Conservation (phyloP, 2,888 invertebrate genomes). For the Protophormia terraenovae region DNA sequence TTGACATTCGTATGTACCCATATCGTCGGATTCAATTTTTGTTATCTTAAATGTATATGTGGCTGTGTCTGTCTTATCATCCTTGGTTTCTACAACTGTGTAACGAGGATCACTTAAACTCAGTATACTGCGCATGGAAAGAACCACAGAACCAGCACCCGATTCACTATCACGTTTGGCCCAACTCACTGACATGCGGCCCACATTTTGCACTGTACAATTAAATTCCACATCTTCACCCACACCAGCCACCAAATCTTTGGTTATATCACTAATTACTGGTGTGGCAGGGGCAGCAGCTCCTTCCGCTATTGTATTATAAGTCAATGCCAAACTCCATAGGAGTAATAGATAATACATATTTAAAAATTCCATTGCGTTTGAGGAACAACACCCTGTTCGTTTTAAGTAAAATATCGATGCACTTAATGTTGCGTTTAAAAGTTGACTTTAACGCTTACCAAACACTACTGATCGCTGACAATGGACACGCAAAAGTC, state of each 20-base stretch:
- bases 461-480: constrained; percentile 69
- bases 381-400: background rate
- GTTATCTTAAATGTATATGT: constrained; percentile 78
- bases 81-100: constrained; percentile 73
- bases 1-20: constrained; percentile 80
- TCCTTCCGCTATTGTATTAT: background rate
- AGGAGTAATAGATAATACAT: constrained; percentile 21
- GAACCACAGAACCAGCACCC: constrained; percentile 75
- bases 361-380: constrained; percentile 33
- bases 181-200: constrained; percentile 78
- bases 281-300: constrained; percentile 69
- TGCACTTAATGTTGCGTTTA: background rate
- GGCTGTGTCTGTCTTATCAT: constrained; percentile 72
- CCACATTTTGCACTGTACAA: constrained; percentile 79
- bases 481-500: constrained; percentile 1
- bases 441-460: constrained; percentile 62
- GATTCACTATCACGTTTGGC: constrained; percentile 75
- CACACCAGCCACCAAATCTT: constrained; percentile 77
- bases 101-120: constrained; percentile 78
- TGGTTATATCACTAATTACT: constrained; percentile 76
- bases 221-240: constrained; percentile 79
- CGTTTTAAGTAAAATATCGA: background rate
- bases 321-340: background rate
- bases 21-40: constrained; percentile 78
- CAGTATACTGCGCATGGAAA: constrained; percentile 77